Conservation (phyloP, 2,888 invertebrate species). For the Sesamia inferens region DNA sequence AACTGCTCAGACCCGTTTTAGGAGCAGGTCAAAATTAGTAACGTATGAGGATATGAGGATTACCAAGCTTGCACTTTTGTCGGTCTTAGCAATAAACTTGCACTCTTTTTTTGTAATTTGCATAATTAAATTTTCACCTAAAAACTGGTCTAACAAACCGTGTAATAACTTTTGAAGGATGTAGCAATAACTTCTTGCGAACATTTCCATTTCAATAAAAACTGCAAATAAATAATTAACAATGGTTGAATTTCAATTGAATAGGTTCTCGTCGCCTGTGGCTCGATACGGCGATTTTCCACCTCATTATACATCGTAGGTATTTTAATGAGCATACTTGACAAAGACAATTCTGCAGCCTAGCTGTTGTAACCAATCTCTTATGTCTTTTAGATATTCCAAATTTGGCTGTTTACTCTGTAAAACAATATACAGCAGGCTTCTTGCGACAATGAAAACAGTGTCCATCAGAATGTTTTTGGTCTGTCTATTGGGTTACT, state of each 20-base stretch:
- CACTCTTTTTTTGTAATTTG: too few species aligned
- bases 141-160: neutral
- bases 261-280: neutral
- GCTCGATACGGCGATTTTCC: slow-evolving; percentile 17
- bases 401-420: neutral
- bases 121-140: neutral
- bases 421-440: neutral
- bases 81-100: too few species aligned
- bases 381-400: neutral
- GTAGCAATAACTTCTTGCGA: slow-evolving; percentile 16
- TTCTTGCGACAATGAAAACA: neutral
- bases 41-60: too few species aligned
- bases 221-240: slow-evolving; percentile 22
- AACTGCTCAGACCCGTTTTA: too few species aligned
- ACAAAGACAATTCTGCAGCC: neutral
- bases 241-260: slow-evolving; percentile 13
- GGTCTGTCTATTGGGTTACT: neutral
- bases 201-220: slow-evolving; percentile 36
- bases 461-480: neutral
- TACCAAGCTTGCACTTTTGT: neutral
- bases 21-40: too few species aligned
- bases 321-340: slow-evolving; percentile 7
- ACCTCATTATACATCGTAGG: slow-evolving; percentile 10
- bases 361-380: neutral
- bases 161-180: slow-evolving; percentile 9